A percentile compares a stretch with the other conserved stretches of the same genome.
Evolutionary conservation across 2,797 vertebrate species (phyloP).

Genomic region (Gymnocypris eckloni): DNA sequence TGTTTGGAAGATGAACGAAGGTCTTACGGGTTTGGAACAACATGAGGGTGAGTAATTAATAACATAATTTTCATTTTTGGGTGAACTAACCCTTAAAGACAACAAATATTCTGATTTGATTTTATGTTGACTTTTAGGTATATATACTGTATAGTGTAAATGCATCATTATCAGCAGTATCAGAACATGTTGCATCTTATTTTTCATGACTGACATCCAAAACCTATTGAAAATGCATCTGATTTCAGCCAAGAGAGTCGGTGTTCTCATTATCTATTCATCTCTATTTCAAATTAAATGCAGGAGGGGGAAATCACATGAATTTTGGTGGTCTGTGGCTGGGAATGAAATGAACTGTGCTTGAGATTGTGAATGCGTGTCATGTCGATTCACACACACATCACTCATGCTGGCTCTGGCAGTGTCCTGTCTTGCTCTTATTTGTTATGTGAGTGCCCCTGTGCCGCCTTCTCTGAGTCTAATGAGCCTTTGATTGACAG

Average conservation of each 20-base stretch:
- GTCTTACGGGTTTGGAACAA: neutral
- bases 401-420: constrained; percentile 80
- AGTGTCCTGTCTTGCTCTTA: constrained; percentile 70
- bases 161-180: neutral
- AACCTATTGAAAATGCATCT: neutral
- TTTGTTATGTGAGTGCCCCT: constrained; percentile 70
- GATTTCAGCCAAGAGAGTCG: neutral
- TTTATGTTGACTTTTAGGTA: neutral
- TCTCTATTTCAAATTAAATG: constrained; percentile 57
- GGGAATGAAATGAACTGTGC: constrained; percentile 55
- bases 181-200: neutral
- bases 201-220: neutral
- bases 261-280: constrained; percentile 27
- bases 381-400: constrained; percentile 81
- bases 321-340: constrained; percentile 42
- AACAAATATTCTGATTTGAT: neutral
- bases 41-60: neutral
- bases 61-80: neutral
- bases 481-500: constrained; percentile 83
- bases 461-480: constrained; percentile 72
- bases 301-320: constrained; percentile 32
- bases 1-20: neutral
- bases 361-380: constrained; percentile 77
- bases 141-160: neutral
- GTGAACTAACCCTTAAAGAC: neutral